Evolutionary conservation across 2,888 invertebrate genomes (phyloP).

Genomic region (Drosophila histrio): DNA sequence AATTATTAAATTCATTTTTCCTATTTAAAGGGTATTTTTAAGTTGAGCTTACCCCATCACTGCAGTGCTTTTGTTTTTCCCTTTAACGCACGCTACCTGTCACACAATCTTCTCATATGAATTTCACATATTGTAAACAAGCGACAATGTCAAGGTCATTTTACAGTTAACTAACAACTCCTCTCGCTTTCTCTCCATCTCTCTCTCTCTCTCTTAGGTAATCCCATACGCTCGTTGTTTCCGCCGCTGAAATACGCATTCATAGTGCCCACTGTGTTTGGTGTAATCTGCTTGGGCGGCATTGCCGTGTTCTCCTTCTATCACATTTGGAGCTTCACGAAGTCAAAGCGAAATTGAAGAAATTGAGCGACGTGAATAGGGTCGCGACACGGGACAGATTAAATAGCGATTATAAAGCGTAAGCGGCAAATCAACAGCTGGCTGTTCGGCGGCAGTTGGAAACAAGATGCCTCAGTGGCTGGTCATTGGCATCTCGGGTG

Average conservation of each 20-base stretch:
- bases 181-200: neutral
- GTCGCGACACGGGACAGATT: constrained; percentile 41
- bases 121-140: constrained; percentile 26
- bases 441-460: constrained; percentile 54
- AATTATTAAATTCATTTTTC: neutral
- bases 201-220: constrained; percentile 82
- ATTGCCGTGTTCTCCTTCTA: constrained; percentile 87
- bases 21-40: constrained; percentile 1
- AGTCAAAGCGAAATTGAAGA: constrained; percentile 50
- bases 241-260: constrained; percentile 87
- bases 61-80: neutral
- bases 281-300: constrained; percentile 88
- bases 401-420: constrained; percentile 18
- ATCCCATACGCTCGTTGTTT: constrained; percentile 85
- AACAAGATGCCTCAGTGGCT: constrained; percentile 85
- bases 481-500: constrained; percentile 90
- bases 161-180: constrained; percentile 6
- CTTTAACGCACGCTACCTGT: constrained; percentile 5
- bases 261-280: constrained; percentile 86
- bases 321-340: constrained; percentile 84
- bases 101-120: constrained; percentile 3
- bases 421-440: constrained; percentile 30
- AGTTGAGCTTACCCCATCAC: neutral
- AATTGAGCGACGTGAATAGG: constrained; percentile 16
- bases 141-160: constrained; percentile 52